Base-by-base conservation (phyloP, 2,113 vertebrate species). In the Isichthys henryi region DNA sequence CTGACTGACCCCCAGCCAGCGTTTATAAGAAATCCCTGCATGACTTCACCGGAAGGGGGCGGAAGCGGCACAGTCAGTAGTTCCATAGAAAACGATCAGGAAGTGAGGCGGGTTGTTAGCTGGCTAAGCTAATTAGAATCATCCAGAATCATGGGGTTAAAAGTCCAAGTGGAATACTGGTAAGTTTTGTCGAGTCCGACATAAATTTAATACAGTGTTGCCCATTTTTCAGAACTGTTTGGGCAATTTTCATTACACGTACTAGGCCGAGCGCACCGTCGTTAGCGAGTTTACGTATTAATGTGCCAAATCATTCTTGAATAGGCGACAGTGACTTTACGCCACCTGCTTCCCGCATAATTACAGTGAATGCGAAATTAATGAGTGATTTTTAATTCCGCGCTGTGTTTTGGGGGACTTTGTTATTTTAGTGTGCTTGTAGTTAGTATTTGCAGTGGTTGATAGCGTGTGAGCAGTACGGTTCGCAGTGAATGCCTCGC, bases 161-260 rank as follows among this genome's bases (percentile, higher is more conserved):
- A 6, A 83, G 21, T 96, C 6, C 43, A 4, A 90, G 96, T 96
- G 0, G 96, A 96, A 88, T 96, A 96, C 82, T 96, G 96, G 96
- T 96, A 92, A 6, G 48, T 88, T 74, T 89, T 15, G n/a, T 39
- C 3, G n/a, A 8, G 3, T n/a, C 10, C 1, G 46, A 0, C 45
- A 46, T 48, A 43, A 45, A 10, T 19, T 10, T 58, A 19, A 27
- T 43, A 11, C 35, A 45, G 21, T 23, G n/a, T 23, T 84, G 10
- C 17, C 82, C 35, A 19, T 77, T 35, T 3, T 43, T 43, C 31
- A 39, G 31, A 43, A 43, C 31, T 43, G 74, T 43, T 80, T 43
- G 35, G 74, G 35, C 74, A 6, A 5, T 9, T 48, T 48, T 39
- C 39, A 6, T 46, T 83, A n/a, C 39, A 2, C 6, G 35, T 43